phyloP scores from a whole-genome alignment of 2,113 vertebrate species.

The Melanerpes formicivorus region DNA sequence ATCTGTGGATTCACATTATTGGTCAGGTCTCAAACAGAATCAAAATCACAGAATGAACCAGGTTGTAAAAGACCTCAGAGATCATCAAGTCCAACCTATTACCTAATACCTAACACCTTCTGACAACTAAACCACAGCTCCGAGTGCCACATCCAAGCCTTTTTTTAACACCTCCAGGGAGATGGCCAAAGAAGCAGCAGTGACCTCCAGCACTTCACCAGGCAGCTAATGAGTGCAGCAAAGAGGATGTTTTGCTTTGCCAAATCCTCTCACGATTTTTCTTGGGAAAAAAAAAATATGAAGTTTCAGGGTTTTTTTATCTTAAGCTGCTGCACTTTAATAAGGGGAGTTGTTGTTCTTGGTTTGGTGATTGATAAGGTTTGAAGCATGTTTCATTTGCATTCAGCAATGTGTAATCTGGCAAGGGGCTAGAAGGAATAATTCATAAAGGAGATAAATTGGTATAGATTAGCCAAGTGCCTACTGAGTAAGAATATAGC shows the following conservation, averaged over 20 bases:
- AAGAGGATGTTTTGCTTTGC: neutral
- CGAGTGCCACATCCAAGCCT: too few species aligned
- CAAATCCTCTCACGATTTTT: neutral
- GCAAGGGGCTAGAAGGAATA: neutral
- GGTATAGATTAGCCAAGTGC: neutral
- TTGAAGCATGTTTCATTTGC: neutral
- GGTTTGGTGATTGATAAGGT: neutral
- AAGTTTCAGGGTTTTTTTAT: neutral
- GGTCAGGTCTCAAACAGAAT: neutral
- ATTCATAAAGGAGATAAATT: constrained; percentile 13
- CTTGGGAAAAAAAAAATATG: neutral
- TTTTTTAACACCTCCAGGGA: too few species aligned
- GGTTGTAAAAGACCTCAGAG: too few species aligned
- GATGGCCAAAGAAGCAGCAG: neutral
- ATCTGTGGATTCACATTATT: neutral
- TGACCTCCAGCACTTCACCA: neutral
- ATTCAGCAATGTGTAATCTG: neutral
- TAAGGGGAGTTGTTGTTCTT: neutral
- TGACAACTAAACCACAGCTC: too few species aligned
- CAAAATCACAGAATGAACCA: too few species aligned
- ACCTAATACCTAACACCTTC: too few species aligned
- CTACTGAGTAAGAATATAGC: neutral
- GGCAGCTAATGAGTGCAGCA: rapidly evolving
- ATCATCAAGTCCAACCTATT: too few species aligned
- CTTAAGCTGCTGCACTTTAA: neutral